Conservation (phyloP, 2,888 invertebrate genomes). For the Heliconius ethilla region DNA sequence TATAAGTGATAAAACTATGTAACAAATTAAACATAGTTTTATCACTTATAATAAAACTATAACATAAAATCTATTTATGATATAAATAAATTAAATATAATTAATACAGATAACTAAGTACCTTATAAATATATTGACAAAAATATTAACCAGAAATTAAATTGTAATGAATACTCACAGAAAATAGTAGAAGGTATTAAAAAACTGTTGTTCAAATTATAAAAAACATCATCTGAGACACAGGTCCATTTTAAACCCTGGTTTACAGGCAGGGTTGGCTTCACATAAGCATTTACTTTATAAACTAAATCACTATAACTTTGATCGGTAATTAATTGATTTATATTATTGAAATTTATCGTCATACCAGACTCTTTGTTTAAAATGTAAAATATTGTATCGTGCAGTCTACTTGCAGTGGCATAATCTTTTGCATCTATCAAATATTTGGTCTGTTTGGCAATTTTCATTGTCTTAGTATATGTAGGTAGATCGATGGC, state of each 20-base stretch:
- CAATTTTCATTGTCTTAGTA: conserved; percentile 52
- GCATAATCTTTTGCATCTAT: conserved; percentile 58
- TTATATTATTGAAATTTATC: conserved; percentile 70
- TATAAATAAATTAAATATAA: too few relatives aligned
- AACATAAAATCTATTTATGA: too few relatives aligned
- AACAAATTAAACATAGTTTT: background rate
- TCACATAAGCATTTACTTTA: conserved; percentile 66
- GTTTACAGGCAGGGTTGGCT: conserved; percentile 64
- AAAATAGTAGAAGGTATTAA: conserved; percentile 66
- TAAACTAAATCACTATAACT: conserved; percentile 55
- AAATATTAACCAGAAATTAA: too few relatives aligned
- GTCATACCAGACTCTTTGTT: conserved; percentile 54
- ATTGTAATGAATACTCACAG: conserved; percentile 57
- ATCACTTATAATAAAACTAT: too few relatives aligned
- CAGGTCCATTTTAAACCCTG: conserved; percentile 65
- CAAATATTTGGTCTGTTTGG: conserved; percentile 55
- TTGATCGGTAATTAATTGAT: conserved; percentile 59
- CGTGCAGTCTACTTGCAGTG: conserved; percentile 55
- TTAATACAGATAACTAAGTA: too few relatives aligned
- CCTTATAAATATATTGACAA: too few relatives aligned
- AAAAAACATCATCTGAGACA: conserved; percentile 57
- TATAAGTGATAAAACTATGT: too few relatives aligned
- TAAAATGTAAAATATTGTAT: conserved; percentile 54
- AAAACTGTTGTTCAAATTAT: conserved; percentile 59
- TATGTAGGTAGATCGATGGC: conserved; percentile 64